phyloP scores from a whole-genome alignment of 2,888 invertebrate species.

The Plagodis dolabraria region DNA sequence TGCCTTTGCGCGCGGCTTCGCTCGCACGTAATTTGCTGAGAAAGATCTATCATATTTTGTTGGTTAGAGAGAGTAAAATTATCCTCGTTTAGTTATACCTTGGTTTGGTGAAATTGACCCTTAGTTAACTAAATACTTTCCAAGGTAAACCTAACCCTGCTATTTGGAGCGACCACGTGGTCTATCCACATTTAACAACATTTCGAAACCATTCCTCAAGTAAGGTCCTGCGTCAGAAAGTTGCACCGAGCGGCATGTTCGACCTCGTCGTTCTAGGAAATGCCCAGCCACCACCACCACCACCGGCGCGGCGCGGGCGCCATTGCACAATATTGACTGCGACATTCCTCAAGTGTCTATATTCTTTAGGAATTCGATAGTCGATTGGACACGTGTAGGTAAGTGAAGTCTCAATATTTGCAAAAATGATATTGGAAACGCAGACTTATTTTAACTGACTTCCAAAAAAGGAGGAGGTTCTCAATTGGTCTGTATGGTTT shows the following conservation, averaged over 20 bases:
- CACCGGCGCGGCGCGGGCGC: not conserved
- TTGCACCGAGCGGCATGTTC: constrained; percentile 25
- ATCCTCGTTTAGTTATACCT: too few relatives aligned
- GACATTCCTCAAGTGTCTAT: constrained; percentile 22
- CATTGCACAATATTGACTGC: constrained; percentile 32
- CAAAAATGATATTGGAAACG: too few relatives aligned
- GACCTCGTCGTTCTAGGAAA: constrained; percentile 43
- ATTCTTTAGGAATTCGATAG: constrained; percentile 12
- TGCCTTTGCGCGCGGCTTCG: too few relatives aligned
- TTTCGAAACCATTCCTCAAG: constrained; percentile 2
- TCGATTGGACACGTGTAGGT: not conserved
- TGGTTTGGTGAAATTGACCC: too few relatives aligned
- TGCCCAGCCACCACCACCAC: constrained; percentile 23
- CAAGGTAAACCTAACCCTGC: too few relatives aligned
- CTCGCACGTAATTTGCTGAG: too few relatives aligned
- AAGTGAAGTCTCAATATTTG: not conserved
- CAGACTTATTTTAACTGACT: too few relatives aligned
- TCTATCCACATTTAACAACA: not conserved
- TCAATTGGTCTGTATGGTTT: too few relatives aligned
- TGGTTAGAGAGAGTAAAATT: too few relatives aligned
- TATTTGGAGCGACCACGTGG: not conserved
- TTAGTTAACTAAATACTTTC: too few relatives aligned
- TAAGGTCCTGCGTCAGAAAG: constrained; percentile 30
- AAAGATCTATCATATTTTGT: not conserved
- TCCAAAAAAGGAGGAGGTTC: too few relatives aligned